Evolutionary conservation across 1,140 invertebrate species (phyloP).

Genomic region (Drosophila sproati): DNA sequence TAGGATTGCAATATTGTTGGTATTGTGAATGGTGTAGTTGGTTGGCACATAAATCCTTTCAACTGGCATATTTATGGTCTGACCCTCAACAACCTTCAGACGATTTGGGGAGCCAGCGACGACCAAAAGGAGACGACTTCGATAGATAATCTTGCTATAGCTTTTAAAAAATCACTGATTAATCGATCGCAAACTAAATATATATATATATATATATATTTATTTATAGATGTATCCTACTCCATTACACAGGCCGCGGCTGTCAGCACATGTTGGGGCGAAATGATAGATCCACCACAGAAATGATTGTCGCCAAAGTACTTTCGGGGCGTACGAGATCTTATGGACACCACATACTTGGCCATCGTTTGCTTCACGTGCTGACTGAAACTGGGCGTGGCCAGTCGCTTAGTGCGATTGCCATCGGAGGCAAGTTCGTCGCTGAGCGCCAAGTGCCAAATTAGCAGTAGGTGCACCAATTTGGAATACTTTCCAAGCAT

Average conservation of each 20-base stretch:
- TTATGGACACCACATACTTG: conserved; percentile 57
- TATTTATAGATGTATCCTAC: conserved; percentile 20
- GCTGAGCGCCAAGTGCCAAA: not conserved
- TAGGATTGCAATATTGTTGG: conserved; percentile 59
- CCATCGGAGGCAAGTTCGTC: not conserved
- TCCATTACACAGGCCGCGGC: conserved; percentile 60
- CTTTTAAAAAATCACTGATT: conserved; percentile 22
- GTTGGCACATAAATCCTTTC: conserved; percentile 46
- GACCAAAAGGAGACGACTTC: conserved; percentile 37
- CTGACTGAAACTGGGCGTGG: conserved; percentile 12
- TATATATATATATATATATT: too few relatives aligned
- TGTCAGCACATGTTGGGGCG: conserved; percentile 43
- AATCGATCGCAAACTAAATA: too few relatives aligned
- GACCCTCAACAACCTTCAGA: not conserved
- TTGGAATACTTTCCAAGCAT: conserved; percentile 1
- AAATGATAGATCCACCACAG: conserved; percentile 48
- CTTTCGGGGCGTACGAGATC: conserved; percentile 42
- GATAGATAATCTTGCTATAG: conserved; percentile 42
- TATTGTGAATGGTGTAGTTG: conserved; percentile 44
- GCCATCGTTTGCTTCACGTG: not conserved
- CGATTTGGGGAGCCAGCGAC: conserved; percentile 51
- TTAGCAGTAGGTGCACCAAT: not conserved
- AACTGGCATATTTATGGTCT: conserved; percentile 20
- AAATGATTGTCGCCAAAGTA: conserved; percentile 61
- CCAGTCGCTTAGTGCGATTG: conserved; percentile 33